A percentile compares a stretch with the other conserved stretches of the same genome.
Evolutionary conservation across 2,797 vertebrate species (phyloP).

Genomic region (Pantherophis vulpinus): DNA sequence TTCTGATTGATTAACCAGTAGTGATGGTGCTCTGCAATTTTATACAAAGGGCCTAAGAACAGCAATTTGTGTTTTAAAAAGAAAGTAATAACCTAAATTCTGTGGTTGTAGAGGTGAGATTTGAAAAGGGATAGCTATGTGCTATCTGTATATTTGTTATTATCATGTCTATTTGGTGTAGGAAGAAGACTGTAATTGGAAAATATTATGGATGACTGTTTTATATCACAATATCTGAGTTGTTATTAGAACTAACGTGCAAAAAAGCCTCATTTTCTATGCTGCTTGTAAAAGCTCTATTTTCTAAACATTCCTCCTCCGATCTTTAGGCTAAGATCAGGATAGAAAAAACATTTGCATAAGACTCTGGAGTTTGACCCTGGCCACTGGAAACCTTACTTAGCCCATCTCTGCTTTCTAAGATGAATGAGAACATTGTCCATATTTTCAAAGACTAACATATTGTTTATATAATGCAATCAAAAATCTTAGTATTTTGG

Average conservation of each 20-base stretch:
- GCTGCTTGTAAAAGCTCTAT: background rate
- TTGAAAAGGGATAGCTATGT: background rate
- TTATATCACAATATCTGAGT: background rate
- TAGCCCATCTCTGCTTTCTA: background rate
- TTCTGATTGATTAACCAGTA: background rate
- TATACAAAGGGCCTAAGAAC: background rate
- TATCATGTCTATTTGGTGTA: background rate
- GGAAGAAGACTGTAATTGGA: background rate
- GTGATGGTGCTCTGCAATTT: background rate
- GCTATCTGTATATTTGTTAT: background rate
- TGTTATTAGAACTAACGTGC: background rate
- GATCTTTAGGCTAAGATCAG: too few relatives aligned
- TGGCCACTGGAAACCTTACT: background rate
- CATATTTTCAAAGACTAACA: background rate
- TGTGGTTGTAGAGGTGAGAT: background rate
- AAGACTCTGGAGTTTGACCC: background rate
- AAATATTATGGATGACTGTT: background rate
- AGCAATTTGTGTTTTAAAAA: background rate
- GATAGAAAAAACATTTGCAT: background rate
- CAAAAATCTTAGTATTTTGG: background rate
- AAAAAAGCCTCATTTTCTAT: background rate
- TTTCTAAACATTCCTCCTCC: background rate
- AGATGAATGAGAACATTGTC: background rate
- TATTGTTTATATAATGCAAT: background rate
- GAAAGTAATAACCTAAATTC: background rate